Conservation (phyloP, 1,140 invertebrate species). For the Hesperophylax magnus region DNA sequence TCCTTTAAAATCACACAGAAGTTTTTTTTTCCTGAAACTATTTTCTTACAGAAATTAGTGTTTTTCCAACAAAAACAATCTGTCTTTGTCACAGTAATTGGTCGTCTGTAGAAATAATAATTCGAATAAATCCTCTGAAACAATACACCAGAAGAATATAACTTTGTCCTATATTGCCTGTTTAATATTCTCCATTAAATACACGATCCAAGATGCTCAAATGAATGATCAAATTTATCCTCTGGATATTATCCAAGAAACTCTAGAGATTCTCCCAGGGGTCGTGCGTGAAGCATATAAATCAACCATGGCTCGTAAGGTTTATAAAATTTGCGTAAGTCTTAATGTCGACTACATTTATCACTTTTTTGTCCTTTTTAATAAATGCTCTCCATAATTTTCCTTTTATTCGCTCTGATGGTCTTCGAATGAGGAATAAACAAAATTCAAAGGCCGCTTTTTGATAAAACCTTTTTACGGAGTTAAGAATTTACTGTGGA, state of each 20-base stretch:
- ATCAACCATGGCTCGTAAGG: slow-evolving; percentile 30
- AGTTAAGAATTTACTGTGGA: no score
- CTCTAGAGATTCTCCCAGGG: background rate
- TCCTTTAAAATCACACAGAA: no score
- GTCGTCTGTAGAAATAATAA: no score
- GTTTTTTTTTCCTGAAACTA: no score
- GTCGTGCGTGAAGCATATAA: slow-evolving; percentile 24
- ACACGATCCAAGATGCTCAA: background rate
- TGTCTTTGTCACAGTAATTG: no score
- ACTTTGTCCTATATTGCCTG: no score
- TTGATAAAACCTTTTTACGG: no score
- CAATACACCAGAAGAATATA: no score
- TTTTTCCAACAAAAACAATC: no score
- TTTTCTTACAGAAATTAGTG: no score
- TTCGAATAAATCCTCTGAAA: no score
- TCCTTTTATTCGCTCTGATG: slow-evolving; percentile 21
- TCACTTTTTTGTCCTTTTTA: slow-evolving; percentile 24
- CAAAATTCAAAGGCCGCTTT: background rate
- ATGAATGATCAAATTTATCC: slow-evolving; percentile 15
- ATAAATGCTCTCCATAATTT: slow-evolving; percentile 28
- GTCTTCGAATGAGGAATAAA: slow-evolving; percentile 8
- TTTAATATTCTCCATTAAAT: no score
- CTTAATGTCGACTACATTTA: slow-evolving; percentile 35
- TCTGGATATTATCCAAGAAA: slow-evolving; percentile 6
- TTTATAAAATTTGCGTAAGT: slow-evolving; percentile 38